phyloP scores from a whole-genome alignment of 2,888 invertebrate species.

The Apamea monoglypha region DNA sequence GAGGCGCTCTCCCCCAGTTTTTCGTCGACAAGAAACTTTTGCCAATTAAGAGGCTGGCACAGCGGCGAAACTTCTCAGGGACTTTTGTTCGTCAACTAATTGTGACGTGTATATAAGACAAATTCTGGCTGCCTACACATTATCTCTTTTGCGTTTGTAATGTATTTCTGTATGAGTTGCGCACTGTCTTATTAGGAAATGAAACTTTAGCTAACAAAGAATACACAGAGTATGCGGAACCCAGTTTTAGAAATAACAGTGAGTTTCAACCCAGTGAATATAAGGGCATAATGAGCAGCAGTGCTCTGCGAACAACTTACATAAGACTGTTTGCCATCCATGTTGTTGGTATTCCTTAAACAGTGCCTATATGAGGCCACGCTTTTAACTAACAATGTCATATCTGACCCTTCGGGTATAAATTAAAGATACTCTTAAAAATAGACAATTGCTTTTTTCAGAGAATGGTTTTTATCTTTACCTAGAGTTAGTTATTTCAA shows the following conservation, averaged over 20 bases:
- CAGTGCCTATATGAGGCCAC: not conserved
- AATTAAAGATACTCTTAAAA: conserved; percentile 4
- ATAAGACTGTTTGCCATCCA: not conserved
- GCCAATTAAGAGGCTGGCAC: conserved; percentile 78
- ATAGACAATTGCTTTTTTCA: not conserved
- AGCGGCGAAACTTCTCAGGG: conserved; percentile 75
- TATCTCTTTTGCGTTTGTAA: conserved; percentile 69
- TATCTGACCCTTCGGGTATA: not conserved
- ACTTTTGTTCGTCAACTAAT: conserved; percentile 78
- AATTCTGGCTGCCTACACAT: conserved; percentile 74
- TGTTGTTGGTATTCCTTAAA: not conserved
- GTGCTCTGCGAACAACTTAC: not conserved
- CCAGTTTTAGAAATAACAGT: conserved; percentile 43
- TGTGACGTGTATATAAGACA: conserved; percentile 74
- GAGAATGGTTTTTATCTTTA: conserved; percentile 15
- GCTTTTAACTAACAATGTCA: not conserved
- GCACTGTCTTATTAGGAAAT: conserved; percentile 50
- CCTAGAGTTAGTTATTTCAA: conserved; percentile 34
- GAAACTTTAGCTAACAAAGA: conserved; percentile 51
- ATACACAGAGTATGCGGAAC: conserved; percentile 21
- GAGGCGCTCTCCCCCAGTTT: conserved; percentile 74
- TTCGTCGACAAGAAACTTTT: conserved; percentile 77
- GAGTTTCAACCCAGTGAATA: conserved; percentile 6
- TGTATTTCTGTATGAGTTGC: conserved; percentile 56
- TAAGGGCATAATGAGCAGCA: conserved; percentile 1